These are phyloP conservation scores for Scolopax rusticola DNA, from an alignment of 2,797 vertebrate genomes.

Conservation along the genomic window DNA sequence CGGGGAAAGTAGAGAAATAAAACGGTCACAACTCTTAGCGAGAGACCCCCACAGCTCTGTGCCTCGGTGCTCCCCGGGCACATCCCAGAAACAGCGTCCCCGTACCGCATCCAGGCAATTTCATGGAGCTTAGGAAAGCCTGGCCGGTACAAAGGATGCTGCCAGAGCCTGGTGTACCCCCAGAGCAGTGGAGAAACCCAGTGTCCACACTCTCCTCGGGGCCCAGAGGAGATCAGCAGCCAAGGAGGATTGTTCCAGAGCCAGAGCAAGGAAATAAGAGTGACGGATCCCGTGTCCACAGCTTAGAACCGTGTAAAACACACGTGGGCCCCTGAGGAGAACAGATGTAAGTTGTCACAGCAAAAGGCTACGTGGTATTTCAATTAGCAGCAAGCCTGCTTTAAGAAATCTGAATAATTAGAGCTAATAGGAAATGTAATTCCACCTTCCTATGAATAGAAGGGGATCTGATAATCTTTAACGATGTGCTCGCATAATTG, in stretches of 20 bases:
- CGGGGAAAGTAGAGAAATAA: not conserved
- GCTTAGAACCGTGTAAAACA: not conserved
- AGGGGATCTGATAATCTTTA: not conserved
- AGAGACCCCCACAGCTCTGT: not conserved
- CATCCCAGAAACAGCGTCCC: not conserved
- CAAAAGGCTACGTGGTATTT: not conserved
- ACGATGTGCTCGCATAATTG: not conserved
- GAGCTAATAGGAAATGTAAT: not conserved
- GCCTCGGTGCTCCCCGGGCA: fast-evolving
- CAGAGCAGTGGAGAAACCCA: not conserved
- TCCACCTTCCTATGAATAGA: not conserved
- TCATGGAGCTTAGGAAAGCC: constrained; percentile 37
- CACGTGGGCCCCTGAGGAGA: not conserved
- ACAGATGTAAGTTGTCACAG: not conserved
- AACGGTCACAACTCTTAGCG: not conserved
- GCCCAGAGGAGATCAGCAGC: not conserved
- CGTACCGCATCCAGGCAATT: not conserved
- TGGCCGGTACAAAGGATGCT: not conserved
- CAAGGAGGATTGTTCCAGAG: not conserved
- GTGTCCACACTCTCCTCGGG: not conserved
- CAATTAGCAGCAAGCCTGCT: not conserved
- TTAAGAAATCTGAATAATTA: not conserved
- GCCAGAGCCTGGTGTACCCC: constrained; percentile 23
- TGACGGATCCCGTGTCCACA: not conserved
- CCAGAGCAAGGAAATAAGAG: not conserved